phyloP scores from a whole-genome alignment of 2,113 vertebrate species.

The Ploceus nigricollis region DNA sequence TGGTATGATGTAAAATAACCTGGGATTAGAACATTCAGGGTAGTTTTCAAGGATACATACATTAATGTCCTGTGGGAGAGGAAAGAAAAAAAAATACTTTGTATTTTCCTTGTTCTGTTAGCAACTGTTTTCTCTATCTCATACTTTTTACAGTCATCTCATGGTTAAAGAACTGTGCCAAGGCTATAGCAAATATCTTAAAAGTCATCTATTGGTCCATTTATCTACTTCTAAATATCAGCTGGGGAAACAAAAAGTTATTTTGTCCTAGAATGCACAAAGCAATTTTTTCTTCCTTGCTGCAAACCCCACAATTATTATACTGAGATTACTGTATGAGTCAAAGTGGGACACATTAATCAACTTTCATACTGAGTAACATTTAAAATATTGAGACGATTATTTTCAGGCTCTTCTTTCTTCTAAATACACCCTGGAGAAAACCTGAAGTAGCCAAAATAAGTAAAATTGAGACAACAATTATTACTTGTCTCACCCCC shows the following conservation, averaged over 20 bases:
- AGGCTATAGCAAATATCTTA: background rate
- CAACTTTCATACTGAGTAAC: background rate
- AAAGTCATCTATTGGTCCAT: background rate
- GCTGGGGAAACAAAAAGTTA: background rate
- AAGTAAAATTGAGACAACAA: background rate
- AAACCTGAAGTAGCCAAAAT: background rate
- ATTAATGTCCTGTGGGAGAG: constrained; percentile 85
- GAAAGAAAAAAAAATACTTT: background rate
- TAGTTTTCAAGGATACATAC: constrained; percentile 97
- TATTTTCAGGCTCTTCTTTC: background rate
- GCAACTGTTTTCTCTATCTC: background rate
- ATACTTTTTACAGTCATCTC: background rate
- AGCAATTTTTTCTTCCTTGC: background rate
- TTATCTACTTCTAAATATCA: background rate
- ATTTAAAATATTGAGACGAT: background rate
- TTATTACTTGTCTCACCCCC: background rate
- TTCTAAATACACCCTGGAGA: background rate
- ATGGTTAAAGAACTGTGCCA: background rate
- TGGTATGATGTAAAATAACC: constrained; percentile 96
- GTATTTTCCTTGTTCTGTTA: background rate
- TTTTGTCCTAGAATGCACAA: background rate
- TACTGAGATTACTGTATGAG: background rate
- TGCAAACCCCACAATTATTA: background rate
- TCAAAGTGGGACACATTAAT: background rate
- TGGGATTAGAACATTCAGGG: constrained; percentile 94